Conservation (phyloP, 2,888 invertebrate genomes). For the Cremastobaeus sp. region DNA sequence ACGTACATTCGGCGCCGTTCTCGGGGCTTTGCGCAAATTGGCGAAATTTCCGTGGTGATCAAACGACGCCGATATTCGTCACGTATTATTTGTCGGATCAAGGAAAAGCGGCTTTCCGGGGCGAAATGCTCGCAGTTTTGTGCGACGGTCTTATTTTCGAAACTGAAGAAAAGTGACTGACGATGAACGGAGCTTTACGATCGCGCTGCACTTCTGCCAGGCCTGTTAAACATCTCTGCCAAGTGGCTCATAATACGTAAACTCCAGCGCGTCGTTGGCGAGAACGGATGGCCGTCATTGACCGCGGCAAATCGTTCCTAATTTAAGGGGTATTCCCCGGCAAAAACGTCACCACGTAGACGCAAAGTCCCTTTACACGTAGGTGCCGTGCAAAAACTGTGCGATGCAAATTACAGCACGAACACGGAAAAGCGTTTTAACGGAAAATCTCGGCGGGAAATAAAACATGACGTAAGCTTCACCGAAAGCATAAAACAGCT, state of each 20-base stretch:
- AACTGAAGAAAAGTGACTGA: constrained; percentile 15
- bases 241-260: constrained; percentile 57
- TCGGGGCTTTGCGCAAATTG: too few species aligned
- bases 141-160: background rate
- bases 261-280: constrained; percentile 46
- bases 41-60: too few species aligned
- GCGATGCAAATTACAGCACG: too few species aligned
- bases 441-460: too few species aligned
- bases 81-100: too few species aligned
- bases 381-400: background rate
- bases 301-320: constrained; percentile 64
- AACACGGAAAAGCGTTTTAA: too few species aligned
- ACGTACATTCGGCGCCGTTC: too few species aligned
- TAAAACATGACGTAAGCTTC: too few species aligned
- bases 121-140: too few species aligned
- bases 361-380: constrained; percentile 40
- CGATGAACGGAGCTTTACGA: constrained; percentile 43
- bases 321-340: constrained; percentile 63
- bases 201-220: constrained; percentile 46
- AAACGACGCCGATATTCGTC: too few species aligned
- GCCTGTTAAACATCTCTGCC: constrained; percentile 58
- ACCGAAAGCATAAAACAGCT: too few species aligned
- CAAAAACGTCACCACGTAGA: constrained; percentile 50
- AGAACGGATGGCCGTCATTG: constrained; percentile 56
- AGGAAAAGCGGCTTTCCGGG: too few species aligned